Base-by-base conservation (phyloP, 1,140 invertebrate genomes). In the Leptonema lineaticorne region DNA sequence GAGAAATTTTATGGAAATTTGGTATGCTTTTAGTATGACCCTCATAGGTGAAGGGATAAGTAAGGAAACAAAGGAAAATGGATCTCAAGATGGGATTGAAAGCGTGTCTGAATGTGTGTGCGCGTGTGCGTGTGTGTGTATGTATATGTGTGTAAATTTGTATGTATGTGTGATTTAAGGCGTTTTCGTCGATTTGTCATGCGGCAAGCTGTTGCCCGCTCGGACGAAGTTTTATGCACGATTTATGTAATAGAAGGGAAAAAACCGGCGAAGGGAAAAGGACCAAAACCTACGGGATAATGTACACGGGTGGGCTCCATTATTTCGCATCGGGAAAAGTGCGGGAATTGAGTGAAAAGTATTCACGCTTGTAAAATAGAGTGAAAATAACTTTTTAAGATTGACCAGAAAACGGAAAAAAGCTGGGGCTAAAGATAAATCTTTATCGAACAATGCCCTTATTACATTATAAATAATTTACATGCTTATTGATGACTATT, bases 331-430 rank as follows among this genome's bases (percentile, higher is more conserved):
- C 67, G 45, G 53, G 66, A 53, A 58, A 41, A 60, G 30, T 64
- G 11, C 11, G 11, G 11, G 70, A 67, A 72, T 72, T 67, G 68
- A 72, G 58, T 72, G 70, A 72, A 69, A 72, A 72, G 71, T 69
- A 72, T 72, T 72, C 67, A 72, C 67, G 68, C 33, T 37, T 64
- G 33, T 62, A 69, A 69, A 69, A 72, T 69, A 59, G 64, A 72
- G 70, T 72, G 70, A 69, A 68, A 72, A 69, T 64, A 70, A 68
- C 63, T 68, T 45, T 30, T 4, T 30, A 63, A 63, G 63, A 45
- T 16, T 11, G 33, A 7, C 16, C 7, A 18, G 62, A 20, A 64
- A 64, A 64, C 16, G n/a, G 24, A 26, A 14, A 30, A 46, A 59
- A 57, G 20, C 16, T 18, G 46, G 20, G 37, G 37, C n/a, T n/a